Evolutionary conservation across 2,888 invertebrate genomes (phyloP), one percentile per base, ranked within the genome.

Genomic region (Temnothorax ravouxi): DNA sequence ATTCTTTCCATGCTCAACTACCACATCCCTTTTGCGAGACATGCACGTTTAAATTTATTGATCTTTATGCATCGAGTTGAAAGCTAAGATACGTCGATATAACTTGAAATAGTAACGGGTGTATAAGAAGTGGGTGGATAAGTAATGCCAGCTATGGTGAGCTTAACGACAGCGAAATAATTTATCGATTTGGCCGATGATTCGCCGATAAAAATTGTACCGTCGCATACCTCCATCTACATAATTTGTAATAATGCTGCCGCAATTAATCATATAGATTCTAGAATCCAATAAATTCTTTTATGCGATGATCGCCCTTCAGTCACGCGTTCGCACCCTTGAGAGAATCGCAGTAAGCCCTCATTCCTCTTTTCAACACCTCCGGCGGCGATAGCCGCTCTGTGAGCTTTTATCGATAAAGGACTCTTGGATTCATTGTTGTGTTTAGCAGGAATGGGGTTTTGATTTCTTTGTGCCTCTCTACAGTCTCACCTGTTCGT

Each of bases 211-310:
- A 66, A 59, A 54, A 38, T 52, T 62, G 38, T 84, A 85, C 72
- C 84, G 52, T 18, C 25, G 69, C n/a, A 54, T 54, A 89, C 86
- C 87, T 82, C 54, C 15, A 64, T 34, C 29, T 29, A 29, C 29
- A 54, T 34, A 34, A 34, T 34, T 34, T 34, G 0, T 34, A 29
- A 29, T 29, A 29, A 34, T 34, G 34, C 6, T 6, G 34, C 34
- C 6, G 34, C 34, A 34, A 34, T 34, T 34, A 34, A 34, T 34
- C 0, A 34, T 34, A 29, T 66, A 87, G 88, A 87, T 90, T 21
- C 56, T 38, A 34, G 34, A 29, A 74, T 77, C 38, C 44, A 88
- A 90, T 90, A 90, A 89, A 87, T 83, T 21, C 62, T n/a, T 66
- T 82, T 18, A 21, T 25, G 25, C 41, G 74, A 85, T 41, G 11